Conservation (phyloP, 2,888 invertebrate genomes). For the Chrysolina oricalcia region DNA sequence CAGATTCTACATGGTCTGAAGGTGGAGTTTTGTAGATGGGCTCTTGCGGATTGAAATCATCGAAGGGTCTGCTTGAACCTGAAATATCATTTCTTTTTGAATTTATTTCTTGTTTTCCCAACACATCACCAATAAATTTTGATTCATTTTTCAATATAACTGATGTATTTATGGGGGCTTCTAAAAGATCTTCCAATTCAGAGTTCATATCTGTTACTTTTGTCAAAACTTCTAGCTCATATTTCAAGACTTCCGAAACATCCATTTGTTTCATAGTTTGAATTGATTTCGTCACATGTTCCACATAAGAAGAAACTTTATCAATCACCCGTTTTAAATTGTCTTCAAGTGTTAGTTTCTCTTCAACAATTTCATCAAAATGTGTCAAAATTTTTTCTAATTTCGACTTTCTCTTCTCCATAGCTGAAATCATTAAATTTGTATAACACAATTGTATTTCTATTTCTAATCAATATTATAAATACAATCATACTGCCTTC, state of each 20-base stretch:
- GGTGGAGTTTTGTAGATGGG: not conserved
- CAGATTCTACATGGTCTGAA: not conserved
- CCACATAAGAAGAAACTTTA: constrained; percentile 36
- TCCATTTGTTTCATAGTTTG: constrained; percentile 37
- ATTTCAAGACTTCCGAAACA: constrained; percentile 37
- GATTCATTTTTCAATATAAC: not conserved
- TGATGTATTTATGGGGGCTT: constrained; percentile 31
- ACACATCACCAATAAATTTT: not conserved
- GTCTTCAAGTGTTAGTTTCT: constrained; percentile 38
- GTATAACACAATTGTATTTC: too few relatives aligned
- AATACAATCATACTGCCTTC: too few relatives aligned
- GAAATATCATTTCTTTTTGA: not conserved
- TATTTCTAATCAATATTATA: too few relatives aligned
- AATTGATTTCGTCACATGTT: constrained; percentile 29
- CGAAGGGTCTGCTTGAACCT: not conserved
- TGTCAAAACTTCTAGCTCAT: constrained; percentile 45
- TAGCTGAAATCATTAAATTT: constrained; percentile 24
- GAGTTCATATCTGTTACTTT: constrained; percentile 48
- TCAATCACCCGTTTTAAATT: constrained; percentile 37
- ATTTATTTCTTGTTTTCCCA: not conserved
- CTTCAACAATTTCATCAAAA: constrained; percentile 41
- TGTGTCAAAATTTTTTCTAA: constrained; percentile 35
- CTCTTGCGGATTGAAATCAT: not conserved
- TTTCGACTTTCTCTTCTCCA: constrained; percentile 45
- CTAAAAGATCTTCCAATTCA: constrained; percentile 42